Base-by-base conservation (phyloP, 2,113 vertebrate species). In the Colistium nudipinnis region DNA sequence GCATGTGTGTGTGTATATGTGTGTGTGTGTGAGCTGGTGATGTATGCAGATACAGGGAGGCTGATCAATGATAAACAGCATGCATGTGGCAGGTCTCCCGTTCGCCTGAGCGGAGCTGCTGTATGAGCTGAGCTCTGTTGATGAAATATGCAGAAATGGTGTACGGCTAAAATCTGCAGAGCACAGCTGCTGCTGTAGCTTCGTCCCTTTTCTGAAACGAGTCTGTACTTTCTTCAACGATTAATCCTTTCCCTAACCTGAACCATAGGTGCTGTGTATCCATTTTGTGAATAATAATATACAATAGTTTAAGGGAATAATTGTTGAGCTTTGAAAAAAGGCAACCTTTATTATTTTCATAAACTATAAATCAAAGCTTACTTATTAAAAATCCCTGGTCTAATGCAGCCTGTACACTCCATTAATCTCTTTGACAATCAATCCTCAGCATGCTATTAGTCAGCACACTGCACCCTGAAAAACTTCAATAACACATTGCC, bases 351-450 rank as follows among this genome's bases (percentile, higher is more conserved):
- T 79, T 36, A 79, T 85, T 81, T 68, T 66, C 74, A 79, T 82
- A 79, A 86, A 80, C 64, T 74, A 84, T 87, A 49, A 69, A 81
- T 86, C 78, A 84, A 44, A 55, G 30, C 60, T 55, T 30, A 47
- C 43, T 71, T 75, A 49, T 82, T 69, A 82, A 78, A 72, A 80
- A 86, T 86, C 74, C 53, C 38, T 64, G 33, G 36, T 31, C 79
- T 74, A 84, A 80, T 84, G 76, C 79, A 85, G 71, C 60, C 63
- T 44, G 45, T 68, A 28, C 44, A 79, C 47, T n/a, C 30, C 70
- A 82, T 87, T 72, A 62, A 79, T 84, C 79, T 83, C 36, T 47
- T 27, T 54, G 57, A 65, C 76, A 76, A 83, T 87, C 68, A 81
- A 81, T 82, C 71, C 64, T 65, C 44, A 61, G 66, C 61, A 59